phyloP scores from a whole-genome alignment of 2,797 vertebrate genomes.

The Eurystomus glaucurus region DNA sequence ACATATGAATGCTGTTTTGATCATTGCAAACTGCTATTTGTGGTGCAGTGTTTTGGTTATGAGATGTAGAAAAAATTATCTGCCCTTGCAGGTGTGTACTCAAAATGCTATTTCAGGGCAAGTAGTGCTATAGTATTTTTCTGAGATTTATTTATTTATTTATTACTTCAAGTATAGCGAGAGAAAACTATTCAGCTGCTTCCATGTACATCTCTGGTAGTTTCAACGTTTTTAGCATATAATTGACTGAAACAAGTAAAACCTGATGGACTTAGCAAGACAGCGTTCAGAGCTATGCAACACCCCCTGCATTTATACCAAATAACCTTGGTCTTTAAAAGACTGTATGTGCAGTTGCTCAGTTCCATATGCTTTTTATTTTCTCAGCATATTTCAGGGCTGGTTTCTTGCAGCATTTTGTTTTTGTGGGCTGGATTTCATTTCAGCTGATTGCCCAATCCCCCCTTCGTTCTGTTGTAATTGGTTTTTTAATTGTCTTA shows the following conservation, averaged over 20 bases:
- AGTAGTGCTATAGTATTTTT: constrained; percentile 60
- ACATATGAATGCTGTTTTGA: constrained; percentile 51
- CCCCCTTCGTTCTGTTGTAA: constrained; percentile 78
- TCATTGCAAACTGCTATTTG: constrained; percentile 67
- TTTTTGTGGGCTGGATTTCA: constrained; percentile 78
- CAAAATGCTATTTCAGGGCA: constrained; percentile 51
- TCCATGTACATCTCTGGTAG: constrained; percentile 61
- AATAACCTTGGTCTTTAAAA: constrained; percentile 66
- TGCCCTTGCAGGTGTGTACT: constrained; percentile 60
- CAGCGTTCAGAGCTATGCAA: constrained; percentile 26
- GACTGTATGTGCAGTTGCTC: background rate
- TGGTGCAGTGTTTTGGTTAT: constrained; percentile 61
- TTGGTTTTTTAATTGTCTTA: constrained; percentile 80
- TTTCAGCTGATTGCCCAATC: constrained; percentile 79
- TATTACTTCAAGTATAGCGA: constrained; percentile 57
- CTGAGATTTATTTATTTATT: constrained; percentile 64
- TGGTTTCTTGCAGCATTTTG: constrained; percentile 60
- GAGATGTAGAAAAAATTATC: constrained; percentile 63
- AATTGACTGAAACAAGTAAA: constrained; percentile 68
- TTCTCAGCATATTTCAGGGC: constrained; percentile 41
- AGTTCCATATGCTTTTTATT: constrained; percentile 74
- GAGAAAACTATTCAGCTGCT: constrained; percentile 70
- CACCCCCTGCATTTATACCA: constrained; percentile 38
- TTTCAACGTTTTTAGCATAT: constrained; percentile 55
- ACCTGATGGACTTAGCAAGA: constrained; percentile 39